Evolutionary conservation across 2,113 vertebrate species (phyloP).

Genomic region (Meles meles): DNA sequence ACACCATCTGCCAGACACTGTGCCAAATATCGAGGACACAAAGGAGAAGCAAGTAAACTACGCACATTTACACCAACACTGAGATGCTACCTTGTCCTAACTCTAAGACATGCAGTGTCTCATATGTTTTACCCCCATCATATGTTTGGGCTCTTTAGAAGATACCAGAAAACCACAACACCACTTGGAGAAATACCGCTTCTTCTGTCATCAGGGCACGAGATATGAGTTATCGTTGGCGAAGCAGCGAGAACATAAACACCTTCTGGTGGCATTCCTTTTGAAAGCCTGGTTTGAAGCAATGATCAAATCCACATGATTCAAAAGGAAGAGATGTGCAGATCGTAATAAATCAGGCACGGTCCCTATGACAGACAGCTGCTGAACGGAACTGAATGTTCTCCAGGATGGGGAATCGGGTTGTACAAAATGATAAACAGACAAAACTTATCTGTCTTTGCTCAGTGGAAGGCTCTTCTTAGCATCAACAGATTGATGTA

Average conservation of each 20-base stretch:
- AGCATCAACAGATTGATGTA: not conserved
- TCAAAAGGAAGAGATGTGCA: constrained; percentile 24
- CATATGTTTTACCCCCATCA: not conserved
- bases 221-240: not conserved
- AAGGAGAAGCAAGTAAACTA: not conserved
- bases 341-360: not conserved
- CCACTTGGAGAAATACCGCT: not conserved
- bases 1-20: accelerated
- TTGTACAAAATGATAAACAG: not conserved
- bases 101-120: not conserved
- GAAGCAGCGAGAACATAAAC: not conserved
- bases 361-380: not conserved
- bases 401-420: not conserved
- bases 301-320: not conserved
- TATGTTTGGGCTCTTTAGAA: not conserved
- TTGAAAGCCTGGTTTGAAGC: not conserved
- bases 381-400: not conserved
- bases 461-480: not conserved
- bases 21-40: not conserved
- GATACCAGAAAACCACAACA: not conserved
- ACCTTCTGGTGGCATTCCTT: not conserved
- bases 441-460: not conserved
- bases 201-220: not conserved
- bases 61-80: not conserved
- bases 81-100: not conserved